A percentile compares a stretch with the other conserved stretches of the same genome.
Evolutionary conservation across 2,888 invertebrate species (phyloP).

Genomic region (Xylocampa areola): DNA sequence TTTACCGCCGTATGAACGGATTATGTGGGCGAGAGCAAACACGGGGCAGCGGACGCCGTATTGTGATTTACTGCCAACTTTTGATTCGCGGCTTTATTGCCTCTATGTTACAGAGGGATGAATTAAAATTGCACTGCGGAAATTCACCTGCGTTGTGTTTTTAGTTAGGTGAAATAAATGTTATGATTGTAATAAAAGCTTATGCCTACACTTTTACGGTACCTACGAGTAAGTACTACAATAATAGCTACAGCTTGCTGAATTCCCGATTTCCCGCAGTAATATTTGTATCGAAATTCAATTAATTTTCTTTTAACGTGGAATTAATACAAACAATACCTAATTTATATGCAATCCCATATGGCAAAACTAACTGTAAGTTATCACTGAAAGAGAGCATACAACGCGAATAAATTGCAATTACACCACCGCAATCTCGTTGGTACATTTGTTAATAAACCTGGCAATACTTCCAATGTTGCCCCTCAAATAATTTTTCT

Average conservation of each 20-base stretch:
- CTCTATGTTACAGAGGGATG: constrained; percentile 71
- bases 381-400: constrained; percentile 40
- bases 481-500: constrained; percentile 82
- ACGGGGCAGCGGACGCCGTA: constrained; percentile 87
- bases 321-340: constrained; percentile 34
- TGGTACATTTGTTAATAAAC: constrained; percentile 82
- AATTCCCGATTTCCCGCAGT: too few species aligned
- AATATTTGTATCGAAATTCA: constrained; percentile 19
- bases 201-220: too few species aligned
- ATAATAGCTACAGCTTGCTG: too few species aligned
- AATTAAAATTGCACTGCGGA: constrained; percentile 67
- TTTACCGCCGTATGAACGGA: constrained; percentile 89
- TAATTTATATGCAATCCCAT: constrained; percentile 40
- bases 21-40: constrained; percentile 90
- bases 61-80: constrained; percentile 87
- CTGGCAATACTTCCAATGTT: constrained; percentile 73
- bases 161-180: constrained; percentile 22
- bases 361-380: constrained; percentile 39
- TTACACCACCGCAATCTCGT: constrained; percentile 72
- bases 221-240: too few species aligned
- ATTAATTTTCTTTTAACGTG: constrained; percentile 27
- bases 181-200: not conserved
- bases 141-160: constrained; percentile 52
- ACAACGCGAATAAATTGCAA: constrained; percentile 65
- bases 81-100: constrained; percentile 88